Conservation (phyloP, 2,113 vertebrate genomes). For the human (Homo sapiens) region GRCh38 chr6:111653501-111654000, state of each 20-base stretch:
- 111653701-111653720: slow-evolving; percentile 48
- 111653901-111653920: slow-evolving; percentile 64
- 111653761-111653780: neutral
- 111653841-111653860: slow-evolving; percentile 66
- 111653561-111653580: slow-evolving; percentile 45
- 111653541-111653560: slow-evolving; percentile 61
- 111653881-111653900: slow-evolving; percentile 65
- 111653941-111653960: slow-evolving; percentile 60
- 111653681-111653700: slow-evolving; percentile 25
- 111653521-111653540: slow-evolving; percentile 13
- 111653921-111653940: slow-evolving; percentile 52
- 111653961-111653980: slow-evolving; percentile 76
- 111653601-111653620: neutral
- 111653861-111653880: slow-evolving; percentile 69
- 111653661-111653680: slow-evolving; percentile 46
- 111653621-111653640: slow-evolving; percentile 10
- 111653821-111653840: slow-evolving; percentile 59
- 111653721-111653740: neutral
- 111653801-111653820: slow-evolving; percentile 37
- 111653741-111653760: neutral
- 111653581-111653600: neutral
- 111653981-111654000: slow-evolving; percentile 57
- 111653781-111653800: slow-evolving; percentile 34
- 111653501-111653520: slow-evolving; percentile 40
- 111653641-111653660: slow-evolving; percentile 50